Conservation (phyloP, 2,888 invertebrate species). For the Uropetala carovei region DNA sequence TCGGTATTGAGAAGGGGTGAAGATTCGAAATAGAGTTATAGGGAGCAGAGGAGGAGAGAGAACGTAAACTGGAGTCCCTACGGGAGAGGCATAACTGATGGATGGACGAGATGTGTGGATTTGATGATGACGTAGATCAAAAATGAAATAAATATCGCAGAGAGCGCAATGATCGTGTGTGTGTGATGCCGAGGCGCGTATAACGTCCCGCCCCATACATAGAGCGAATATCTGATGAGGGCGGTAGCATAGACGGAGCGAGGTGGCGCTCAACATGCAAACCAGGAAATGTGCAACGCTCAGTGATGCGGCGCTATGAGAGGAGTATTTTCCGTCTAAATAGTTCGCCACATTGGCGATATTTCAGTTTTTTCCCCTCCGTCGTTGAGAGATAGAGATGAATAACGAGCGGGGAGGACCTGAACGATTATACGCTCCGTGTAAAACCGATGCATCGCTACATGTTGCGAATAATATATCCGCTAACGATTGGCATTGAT, state of each 20-base stretch:
- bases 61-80: neutral
- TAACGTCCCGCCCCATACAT: too few relatives aligned
- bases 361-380: neutral
- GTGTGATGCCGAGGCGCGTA: too few relatives aligned
- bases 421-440: neutral
- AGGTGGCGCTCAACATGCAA: neutral
- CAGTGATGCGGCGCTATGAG: neutral
- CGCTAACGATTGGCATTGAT: neutral
- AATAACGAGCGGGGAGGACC: neutral
- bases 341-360: neutral
- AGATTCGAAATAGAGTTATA: conserved; percentile 1
- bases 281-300: neutral
- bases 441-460: neutral
- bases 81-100: neutral
- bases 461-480: neutral
- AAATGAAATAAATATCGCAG: conserved; percentile 4
- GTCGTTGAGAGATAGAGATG: neutral
- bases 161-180: neutral
- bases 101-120: neutral
- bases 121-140: neutral
- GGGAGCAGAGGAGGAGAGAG: neutral
- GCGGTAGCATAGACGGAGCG: neutral
- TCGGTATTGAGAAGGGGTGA: neutral
- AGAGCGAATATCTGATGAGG: too few relatives aligned
- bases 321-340: neutral